Base-by-base conservation (phyloP, 2,888 invertebrate genomes). In the Gasteruption jaculator region DNA sequence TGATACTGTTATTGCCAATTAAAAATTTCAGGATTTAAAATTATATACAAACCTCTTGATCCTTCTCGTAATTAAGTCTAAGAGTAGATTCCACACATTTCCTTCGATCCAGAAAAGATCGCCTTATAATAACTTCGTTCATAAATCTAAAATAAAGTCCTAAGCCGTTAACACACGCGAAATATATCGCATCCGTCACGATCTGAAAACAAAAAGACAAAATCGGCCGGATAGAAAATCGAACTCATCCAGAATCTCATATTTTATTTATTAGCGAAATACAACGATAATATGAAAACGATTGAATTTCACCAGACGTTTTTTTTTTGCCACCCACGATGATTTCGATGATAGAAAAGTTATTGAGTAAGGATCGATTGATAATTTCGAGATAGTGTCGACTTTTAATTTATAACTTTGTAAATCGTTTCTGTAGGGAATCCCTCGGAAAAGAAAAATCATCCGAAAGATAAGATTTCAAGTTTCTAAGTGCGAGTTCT, bases 131-230 rank as follows among this genome's bases (percentile, higher is more conserved):
- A 31, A 93, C 83, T 72, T 94, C 93, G 50, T 87, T 88, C 79
- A 92, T 83, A 53, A 88, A 80, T 39, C 91, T 82, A 69, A 90
- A 90, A 73, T 88, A 91, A n/a, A 91, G 73, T 3, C 94, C 93
- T 68, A 92, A 76, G 10, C 83, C 74, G 65, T 91, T 92, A 6
- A 88, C 81, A 50, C 86, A 85, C 11, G 81, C 56, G 45, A 86
- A 76, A 63, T 83, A 86, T 48, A 88, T 76, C 19, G 79, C 72
- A 61, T 92, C 91, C 6, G 85, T 82, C 29, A 78, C 62, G 41
- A 84, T 65, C 86, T 86, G 71, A 45, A 76, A 75, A 35, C 40
- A 50, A 42, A 50, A 43, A 37, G n/a, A n/a, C n/a, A n/a, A n/a
- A n/a, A n/a, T n/a, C n/a, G n/a, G n/a, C n/a, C n/a, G n/a, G n/a